Evolutionary conservation across 2,888 invertebrate species (phyloP), one percentile per base, ranked within the genome.

Genomic region (Chironomus tentans): DNA sequence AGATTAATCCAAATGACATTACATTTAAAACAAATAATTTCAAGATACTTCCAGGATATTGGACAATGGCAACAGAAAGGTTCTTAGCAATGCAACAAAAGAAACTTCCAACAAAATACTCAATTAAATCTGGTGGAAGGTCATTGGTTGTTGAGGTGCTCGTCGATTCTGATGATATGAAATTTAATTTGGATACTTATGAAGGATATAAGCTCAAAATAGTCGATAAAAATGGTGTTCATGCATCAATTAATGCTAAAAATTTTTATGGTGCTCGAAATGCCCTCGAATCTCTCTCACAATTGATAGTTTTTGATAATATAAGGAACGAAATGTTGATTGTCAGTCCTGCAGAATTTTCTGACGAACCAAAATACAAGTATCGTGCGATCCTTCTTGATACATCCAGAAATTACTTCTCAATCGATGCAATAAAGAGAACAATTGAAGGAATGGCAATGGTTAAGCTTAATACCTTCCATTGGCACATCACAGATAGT

Each of bases 401-500:
- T 82, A 96, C 98, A 0, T 88, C 96, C 0, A 88, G 98, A 50
- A 97, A 97, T 83, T 98, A 88, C 81, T 87, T 93, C 79, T 87
- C 89, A 10, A 87, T 93, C 7, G 88, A 89, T 0, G 85, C 90
- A 0, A 91, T 94, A 77, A 89, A 92, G 80, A 85, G 87, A 15
- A 92, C 93, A 10, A 86, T 98, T 79, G 88, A 95, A 80, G 95
- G 89, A 0, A 97, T 97, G 95, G 91, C 92, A 0, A 89, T 91
- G 81, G 92, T 93, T 38, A 98, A 97, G 82, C 81, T 97, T 80
- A 98, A 97, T 82, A 92, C 93, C 0, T 92, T 98, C 85, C 97
- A 98, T 81, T 97, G 97, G 97, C 94, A 95, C 80, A 92, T 95
- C 74, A 94, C 93, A 0, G 98, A 98, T 83, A 92, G 93, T 18